Base-by-base conservation (phyloP, 2,797 vertebrate species). In the Gymnocypris eckloni region DNA sequence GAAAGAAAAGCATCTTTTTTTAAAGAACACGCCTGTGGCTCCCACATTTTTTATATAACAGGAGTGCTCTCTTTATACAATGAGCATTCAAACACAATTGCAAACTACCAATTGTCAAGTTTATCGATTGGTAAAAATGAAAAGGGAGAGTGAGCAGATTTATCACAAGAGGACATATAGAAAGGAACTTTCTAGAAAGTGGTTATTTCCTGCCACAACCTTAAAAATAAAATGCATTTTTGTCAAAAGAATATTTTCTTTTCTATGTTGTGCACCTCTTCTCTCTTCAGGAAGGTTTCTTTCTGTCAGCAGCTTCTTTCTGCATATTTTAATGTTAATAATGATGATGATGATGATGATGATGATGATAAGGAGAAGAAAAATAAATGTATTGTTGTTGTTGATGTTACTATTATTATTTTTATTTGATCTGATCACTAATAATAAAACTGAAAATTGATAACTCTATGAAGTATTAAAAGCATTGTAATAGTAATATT, bases 1-100 rank as follows among this genome's bases (percentile, higher is more conserved):
- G 12, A 84, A 20, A 69, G 13, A 84, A 77, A 77, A 84, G 13
- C 28, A 13, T 77, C 33, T 67, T 66, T 66, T 4, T 66, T 50
- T 6, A 50, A 48, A 12, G 25, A 43, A 69, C 4, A 22, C 0
- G 28, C 25, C 39, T 37, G 15, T 73, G 39, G 16, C 54, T 82
- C 33, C 50, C 18, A 45, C 6, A 37, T 48, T 72, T 52, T 81
- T 22, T 69, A 33, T 37, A 50, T 48, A 67, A 37, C 43, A 22
- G 9, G 39, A 18, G 39, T 1, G 1, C n/a, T 61, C 39, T 6
- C 25, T 13, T 48, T 28, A 75, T 71, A 71, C 22, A 56, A 82
- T 66, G 13, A 37, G 13, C 59, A 67, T 52, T 77, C 20, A 20
- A 18, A 12, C 7, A 52, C 3, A 70, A 39, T 70, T 16, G 48